Conservation (phyloP, 2,888 invertebrate species). For the Drosophila anceps region DNA sequence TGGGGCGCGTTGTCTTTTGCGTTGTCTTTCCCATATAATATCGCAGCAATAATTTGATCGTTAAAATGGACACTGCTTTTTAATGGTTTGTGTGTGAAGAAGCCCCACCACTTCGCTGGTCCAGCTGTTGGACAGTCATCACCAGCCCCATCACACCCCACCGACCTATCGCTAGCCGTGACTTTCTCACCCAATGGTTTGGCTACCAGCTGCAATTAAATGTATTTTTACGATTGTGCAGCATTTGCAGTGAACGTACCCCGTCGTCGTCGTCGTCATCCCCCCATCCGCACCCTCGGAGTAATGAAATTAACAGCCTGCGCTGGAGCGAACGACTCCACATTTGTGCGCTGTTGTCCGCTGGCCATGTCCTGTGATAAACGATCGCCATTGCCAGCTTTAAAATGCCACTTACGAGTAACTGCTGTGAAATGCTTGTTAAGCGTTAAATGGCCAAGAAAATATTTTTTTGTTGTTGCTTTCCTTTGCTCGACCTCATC, state of each 20-base stretch:
- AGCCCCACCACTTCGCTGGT: not conserved
- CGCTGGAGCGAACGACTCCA: conserved; percentile 13
- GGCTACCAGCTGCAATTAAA: conserved; percentile 75
- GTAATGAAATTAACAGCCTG: conserved; percentile 71
- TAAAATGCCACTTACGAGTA: conserved; percentile 78
- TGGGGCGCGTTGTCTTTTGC: conserved; percentile 3
- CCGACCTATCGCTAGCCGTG: conserved; percentile 17
- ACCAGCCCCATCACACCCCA: not conserved
- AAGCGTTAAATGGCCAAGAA: conserved; percentile 73
- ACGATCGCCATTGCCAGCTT: conserved; percentile 71
- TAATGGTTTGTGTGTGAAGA: conserved; percentile 51
- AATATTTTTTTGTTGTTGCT: conserved; percentile 27
- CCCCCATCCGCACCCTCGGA: not conserved
- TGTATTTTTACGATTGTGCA: conserved; percentile 78
- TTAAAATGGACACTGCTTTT: conserved; percentile 73
- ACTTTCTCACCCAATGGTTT: conserved; percentile 20
- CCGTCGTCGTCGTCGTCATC: too few relatives aligned
- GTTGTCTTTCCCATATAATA: conserved; percentile 48
- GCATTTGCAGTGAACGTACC: conserved; percentile 57
- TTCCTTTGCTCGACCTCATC: not conserved
- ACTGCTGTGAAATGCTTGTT: conserved; percentile 70
- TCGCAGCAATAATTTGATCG: conserved; percentile 76
- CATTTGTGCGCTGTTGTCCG: conserved; percentile 32
- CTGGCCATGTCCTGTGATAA: conserved; percentile 55
- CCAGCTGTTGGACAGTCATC: not conserved